Percentiles rank a stretch among this genome's conserved stretches.
These are phyloP conservation scores for Takifugu bimaculatus DNA, from an alignment of 2,113 vertebrate species.

Conservation along the genomic window DNA sequence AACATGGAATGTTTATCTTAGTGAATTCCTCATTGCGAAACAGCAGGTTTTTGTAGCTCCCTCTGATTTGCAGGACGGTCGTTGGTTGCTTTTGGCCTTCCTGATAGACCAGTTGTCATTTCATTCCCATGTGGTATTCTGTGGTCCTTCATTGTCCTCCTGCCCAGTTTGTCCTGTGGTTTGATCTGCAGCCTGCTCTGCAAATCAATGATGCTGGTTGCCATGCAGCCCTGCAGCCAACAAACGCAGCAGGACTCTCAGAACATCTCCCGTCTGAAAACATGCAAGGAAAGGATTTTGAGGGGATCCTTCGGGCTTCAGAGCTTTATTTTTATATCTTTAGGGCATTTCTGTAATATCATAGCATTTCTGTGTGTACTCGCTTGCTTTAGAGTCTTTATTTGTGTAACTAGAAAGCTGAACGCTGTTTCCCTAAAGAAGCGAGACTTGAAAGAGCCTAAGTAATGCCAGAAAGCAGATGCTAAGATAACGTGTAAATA, in stretches of 20 bases:
- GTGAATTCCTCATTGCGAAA: conserved; percentile 1
- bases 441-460: conserved; percentile 13
- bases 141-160: conserved; percentile 37
- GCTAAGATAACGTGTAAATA: conserved; percentile 28
- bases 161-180: conserved; percentile 48
- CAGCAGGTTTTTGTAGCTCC: neutral
- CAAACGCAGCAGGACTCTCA: conserved; percentile 36
- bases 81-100: conserved; percentile 34
- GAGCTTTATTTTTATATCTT: conserved; percentile 4
- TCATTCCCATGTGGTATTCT: conserved; percentile 30
- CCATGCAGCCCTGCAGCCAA: conserved; percentile 34
- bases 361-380: conserved; percentile 17
- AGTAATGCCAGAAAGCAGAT: conserved; percentile 9
- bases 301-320: conserved; percentile 14
- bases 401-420: conserved; percentile 15
- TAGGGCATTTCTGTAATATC: conserved; percentile 14
- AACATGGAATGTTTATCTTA: conserved; percentile 16
- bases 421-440: conserved; percentile 11
- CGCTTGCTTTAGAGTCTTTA: conserved; percentile 18
- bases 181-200: conserved; percentile 50
- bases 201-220: conserved; percentile 55
- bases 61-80: conserved; percentile 13
- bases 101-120: conserved; percentile 53
- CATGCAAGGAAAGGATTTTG: conserved; percentile 17
- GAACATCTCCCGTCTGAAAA: conserved; percentile 44